A percentile compares a stretch with the other conserved stretches of the same genome.
Evolutionary conservation across 2,113 vertebrate species (phyloP).

Genomic region (Numenius arquata): DNA sequence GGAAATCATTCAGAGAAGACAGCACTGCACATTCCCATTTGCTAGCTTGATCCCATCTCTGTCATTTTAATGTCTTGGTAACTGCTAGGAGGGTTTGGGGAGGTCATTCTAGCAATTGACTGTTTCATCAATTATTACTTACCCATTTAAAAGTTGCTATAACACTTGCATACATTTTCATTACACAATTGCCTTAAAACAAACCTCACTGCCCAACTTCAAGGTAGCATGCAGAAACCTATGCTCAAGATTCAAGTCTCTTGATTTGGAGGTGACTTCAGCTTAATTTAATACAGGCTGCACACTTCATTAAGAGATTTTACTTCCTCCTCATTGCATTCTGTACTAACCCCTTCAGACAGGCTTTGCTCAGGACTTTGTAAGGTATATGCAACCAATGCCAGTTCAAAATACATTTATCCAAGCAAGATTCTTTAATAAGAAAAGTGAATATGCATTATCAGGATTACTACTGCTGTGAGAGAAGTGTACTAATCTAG

Average conservation of each 20-base stretch:
- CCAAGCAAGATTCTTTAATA: neutral
- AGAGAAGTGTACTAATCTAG: neutral
- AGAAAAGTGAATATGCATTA: neutral
- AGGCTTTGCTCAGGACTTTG: neutral
- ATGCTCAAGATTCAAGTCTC: neutral
- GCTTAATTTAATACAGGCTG: neutral
- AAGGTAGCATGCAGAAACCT: neutral
- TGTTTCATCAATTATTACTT: slow-evolving; percentile 53
- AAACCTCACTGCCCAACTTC: neutral
- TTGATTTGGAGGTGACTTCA: neutral
- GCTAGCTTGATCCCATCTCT: neutral
- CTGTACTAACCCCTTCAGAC: neutral
- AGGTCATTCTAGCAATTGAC: slow-evolving; percentile 30
- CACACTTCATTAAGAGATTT: neutral
- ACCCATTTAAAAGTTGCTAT: slow-evolving; percentile 9
- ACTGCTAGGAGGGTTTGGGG: neutral
- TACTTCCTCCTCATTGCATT: neutral
- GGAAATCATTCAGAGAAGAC: neutral
- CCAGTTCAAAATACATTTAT: neutral
- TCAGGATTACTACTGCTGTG: neutral
- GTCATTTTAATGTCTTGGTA: neutral
- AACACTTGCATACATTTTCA: slow-evolving; percentile 16
- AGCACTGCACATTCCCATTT: neutral
- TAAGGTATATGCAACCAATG: neutral
- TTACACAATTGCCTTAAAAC: neutral